Evolutionary conservation across 2,888 invertebrate species (phyloP).

Genomic region (Vesta saturnalis): DNA sequence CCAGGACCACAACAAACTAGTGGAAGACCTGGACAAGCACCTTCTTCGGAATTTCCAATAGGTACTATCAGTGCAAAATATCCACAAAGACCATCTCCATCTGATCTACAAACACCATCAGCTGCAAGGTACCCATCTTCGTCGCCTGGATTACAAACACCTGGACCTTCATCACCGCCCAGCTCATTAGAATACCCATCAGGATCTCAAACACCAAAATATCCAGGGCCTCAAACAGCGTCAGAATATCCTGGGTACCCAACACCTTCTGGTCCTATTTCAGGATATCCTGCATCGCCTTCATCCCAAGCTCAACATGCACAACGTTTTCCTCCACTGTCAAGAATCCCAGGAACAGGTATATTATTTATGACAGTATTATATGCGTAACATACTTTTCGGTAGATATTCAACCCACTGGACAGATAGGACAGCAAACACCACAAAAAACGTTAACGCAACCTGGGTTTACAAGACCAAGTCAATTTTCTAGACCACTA

Average conservation of each 20-base stretch:
- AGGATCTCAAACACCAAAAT: slow-evolving; percentile 18
- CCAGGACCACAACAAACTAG: too few relatives aligned
- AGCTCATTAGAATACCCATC: slow-evolving; percentile 41
- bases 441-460: too few relatives aligned
- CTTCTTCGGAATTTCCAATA: slow-evolving; percentile 45
- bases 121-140: slow-evolving; percentile 1
- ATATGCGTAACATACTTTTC: too few relatives aligned
- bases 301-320: not conserved
- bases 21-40: too few relatives aligned
- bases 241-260: too few relatives aligned
- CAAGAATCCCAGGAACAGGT: not conserved
- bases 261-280: not conserved
- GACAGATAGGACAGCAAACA: too few relatives aligned
- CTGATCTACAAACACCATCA: slow-evolving; percentile 31
- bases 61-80: not conserved
- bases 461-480: too few relatives aligned
- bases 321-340: too few relatives aligned
- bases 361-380: too few relatives aligned
- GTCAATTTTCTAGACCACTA: not conserved
- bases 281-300: not conserved
- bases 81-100: slow-evolving; percentile 42
- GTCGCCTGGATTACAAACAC: not conserved
- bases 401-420: too few relatives aligned
- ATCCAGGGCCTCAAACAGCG: too few relatives aligned
- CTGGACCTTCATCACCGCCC: too few relatives aligned